Conservation (phyloP, 1,140 invertebrate genomes). For the Formica selysi region DNA sequence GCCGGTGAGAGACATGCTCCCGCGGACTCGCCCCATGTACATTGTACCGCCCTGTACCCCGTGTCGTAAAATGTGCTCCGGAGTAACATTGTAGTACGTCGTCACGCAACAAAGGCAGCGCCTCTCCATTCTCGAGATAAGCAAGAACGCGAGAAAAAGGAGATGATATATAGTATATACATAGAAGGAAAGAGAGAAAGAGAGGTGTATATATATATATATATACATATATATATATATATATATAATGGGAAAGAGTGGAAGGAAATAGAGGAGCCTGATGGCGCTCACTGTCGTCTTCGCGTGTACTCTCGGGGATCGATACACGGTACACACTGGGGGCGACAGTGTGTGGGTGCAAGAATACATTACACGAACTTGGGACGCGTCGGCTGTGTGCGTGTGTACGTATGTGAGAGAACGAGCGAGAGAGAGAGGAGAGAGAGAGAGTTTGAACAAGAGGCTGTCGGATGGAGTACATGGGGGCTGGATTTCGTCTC, state of each 20-base stretch:
- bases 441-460: conserved; percentile 5
- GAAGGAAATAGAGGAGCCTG: conserved; percentile 71
- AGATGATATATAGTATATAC: neutral
- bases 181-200: conserved; percentile 51
- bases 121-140: conserved; percentile 49
- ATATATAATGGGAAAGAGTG: conserved; percentile 19
- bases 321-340: conserved; percentile 81
- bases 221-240: neutral
- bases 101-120: conserved; percentile 50
- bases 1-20: neutral
- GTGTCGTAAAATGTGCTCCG: neutral
- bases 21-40: conserved; percentile 32
- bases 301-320: conserved; percentile 80
- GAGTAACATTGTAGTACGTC: neutral
- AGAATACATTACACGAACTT: conserved; percentile 67
- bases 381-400: neutral
- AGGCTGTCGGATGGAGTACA: neutral
- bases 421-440: conserved; percentile 13
- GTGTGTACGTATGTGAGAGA: conserved; percentile 30
- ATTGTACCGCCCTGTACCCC: too few relatives aligned
- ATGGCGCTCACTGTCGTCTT: conserved; percentile 78
- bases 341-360: conserved; percentile 63
- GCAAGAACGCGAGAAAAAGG: neutral
- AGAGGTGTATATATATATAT: conserved; percentile 11
- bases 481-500: conserved; percentile 28